Percentiles rank a stretch among this genome's conserved stretches.
Conservation (phyloP, 1,140 invertebrate genomes). For the Spodoptera litura region DNA sequence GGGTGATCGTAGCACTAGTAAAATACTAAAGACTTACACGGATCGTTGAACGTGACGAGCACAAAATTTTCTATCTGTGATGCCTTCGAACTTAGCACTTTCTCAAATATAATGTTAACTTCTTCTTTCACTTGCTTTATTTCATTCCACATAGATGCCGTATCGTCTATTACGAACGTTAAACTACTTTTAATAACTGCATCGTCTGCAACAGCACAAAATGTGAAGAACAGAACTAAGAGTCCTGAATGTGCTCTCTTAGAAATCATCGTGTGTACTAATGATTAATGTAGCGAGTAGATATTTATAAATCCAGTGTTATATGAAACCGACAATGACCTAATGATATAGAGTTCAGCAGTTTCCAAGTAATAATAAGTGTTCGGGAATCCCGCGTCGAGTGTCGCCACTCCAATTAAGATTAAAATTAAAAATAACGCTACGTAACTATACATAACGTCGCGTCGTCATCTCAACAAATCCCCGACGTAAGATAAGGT, state of each 20-base stretch:
- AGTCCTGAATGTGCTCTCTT: background rate
- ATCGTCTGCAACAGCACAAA: background rate
- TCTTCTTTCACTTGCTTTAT: constrained; percentile 62
- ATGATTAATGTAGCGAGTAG: background rate
- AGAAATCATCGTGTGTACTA: background rate
- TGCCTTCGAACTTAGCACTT: constrained; percentile 56
- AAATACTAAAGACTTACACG: constrained; percentile 58
- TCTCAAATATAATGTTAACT: constrained; percentile 63
- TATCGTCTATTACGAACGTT: constrained; percentile 39
- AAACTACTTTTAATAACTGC: constrained; percentile 53
- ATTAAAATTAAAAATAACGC: too few species aligned
- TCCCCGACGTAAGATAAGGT: too few species aligned
- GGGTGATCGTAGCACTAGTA: too few species aligned
- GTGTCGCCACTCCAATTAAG: too few species aligned
- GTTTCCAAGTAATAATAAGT: too few species aligned
- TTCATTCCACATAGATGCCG: constrained; percentile 52
- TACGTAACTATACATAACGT: too few species aligned
- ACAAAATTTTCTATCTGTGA: constrained; percentile 69
- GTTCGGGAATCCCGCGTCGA: too few species aligned
- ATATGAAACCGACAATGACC: too few species aligned
- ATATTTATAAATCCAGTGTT: too few species aligned
- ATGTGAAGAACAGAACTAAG: background rate
- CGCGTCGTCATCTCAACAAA: too few species aligned
- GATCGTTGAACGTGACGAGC: constrained; percentile 73
- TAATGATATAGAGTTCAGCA: too few species aligned